Evolutionary conservation across 2,113 vertebrate genomes (phyloP).

Genomic region (Crocuta crocuta): DNA sequence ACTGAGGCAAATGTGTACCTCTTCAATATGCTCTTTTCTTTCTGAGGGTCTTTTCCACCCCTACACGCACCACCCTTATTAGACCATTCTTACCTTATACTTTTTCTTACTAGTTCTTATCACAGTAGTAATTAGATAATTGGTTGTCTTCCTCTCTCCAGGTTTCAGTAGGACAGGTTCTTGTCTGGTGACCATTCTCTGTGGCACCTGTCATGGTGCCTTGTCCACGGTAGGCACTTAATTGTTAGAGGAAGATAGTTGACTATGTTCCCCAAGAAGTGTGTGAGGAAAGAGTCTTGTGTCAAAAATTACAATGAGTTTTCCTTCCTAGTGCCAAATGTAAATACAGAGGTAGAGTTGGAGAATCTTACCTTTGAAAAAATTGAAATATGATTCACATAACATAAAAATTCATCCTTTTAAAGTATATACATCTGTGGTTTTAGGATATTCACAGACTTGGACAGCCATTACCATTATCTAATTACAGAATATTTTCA

Average conservation of each 20-base stretch:
- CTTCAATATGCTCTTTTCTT: not conserved
- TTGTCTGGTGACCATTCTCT: not conserved
- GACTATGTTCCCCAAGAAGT: not conserved
- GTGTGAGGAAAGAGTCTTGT: not conserved
- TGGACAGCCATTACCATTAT: not conserved
- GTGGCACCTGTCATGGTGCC: not conserved
- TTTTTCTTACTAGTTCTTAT: not conserved
- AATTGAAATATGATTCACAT: not conserved
- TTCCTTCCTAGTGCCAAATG: not conserved
- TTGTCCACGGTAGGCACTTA: not conserved
- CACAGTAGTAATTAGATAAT: not conserved
- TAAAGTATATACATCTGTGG: not conserved
- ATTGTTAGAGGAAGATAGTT: not conserved
- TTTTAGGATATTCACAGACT: constrained; percentile 15
- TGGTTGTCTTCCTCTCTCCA: not conserved
- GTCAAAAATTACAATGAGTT: not conserved
- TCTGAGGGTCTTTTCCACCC: not conserved
- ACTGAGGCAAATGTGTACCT: not conserved
- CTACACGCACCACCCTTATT: not conserved
- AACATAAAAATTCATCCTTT: not conserved
- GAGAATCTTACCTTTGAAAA: not conserved
- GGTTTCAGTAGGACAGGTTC: not conserved
- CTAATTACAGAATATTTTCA: constrained; percentile 43
- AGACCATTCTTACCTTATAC: constrained; percentile 3
- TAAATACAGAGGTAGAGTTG: not conserved